Conservation (phyloP, 2,888 invertebrate species). For the Eudemis profundana region DNA sequence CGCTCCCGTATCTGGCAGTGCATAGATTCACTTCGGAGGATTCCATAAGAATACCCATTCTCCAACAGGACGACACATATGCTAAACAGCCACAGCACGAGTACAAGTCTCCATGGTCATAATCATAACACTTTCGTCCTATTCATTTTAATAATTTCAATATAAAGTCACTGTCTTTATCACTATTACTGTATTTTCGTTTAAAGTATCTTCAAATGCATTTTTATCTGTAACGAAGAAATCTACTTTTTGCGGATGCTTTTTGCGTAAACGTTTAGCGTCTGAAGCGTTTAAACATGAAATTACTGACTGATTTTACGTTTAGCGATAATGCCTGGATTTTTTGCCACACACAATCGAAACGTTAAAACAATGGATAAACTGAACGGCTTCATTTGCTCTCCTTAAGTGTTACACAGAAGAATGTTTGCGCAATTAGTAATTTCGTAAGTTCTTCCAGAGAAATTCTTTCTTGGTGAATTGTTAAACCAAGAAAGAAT, state of each 20-base stretch:
- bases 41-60: conserved; percentile 84
- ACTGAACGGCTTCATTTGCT: conserved; percentile 29
- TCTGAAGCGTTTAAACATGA: too few species aligned
- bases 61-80: conserved; percentile 64
- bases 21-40: conserved; percentile 77
- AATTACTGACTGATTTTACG: not conserved
- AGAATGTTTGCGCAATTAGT: conserved; percentile 28
- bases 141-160: conserved; percentile 52
- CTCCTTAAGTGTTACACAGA: conserved; percentile 8
- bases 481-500: conserved; percentile 1
- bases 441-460: conserved; percentile 11
- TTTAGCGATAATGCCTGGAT: conserved; percentile 6
- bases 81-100: conserved; percentile 60
- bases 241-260: not conserved
- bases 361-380: conserved; percentile 17
- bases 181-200: conserved; percentile 10
- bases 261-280: conserved; percentile 52
- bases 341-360: not conserved
- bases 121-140: conserved; percentile 61
- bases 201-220: conserved; percentile 29
- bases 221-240: conserved; percentile 14
- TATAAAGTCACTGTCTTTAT: conserved; percentile 40
- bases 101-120: conserved; percentile 60
- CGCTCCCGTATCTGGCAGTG: conserved; percentile 69
- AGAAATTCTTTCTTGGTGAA: not conserved